Evolutionary conservation across 1,140 invertebrate species (phyloP), one percentile per base, ranked within the genome.

Genomic region (Helicoverpa zea): DNA sequence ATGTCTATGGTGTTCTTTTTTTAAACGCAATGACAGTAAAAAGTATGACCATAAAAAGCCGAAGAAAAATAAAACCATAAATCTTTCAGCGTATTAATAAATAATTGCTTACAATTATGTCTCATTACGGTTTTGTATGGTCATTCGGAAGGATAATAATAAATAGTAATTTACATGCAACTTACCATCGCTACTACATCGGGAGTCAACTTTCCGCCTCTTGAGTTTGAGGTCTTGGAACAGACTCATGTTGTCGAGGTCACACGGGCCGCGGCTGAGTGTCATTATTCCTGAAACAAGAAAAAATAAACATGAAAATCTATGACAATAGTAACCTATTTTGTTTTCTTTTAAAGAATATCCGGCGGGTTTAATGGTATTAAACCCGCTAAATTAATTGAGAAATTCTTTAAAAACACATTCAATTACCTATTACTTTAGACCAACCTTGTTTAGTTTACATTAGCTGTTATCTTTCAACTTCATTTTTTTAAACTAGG

Each of bases 141-240:
- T 72, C 11, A 72, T 13, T 72, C 47, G 49, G 47, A 52, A 72
- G 49, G 49, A 72, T 54, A 54, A 70, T 13, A 70, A 56, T 35
- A 18, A 35, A 30, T 3, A 52, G 18, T 54, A 23, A 54, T 72
- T 72, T n/a, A 49, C 49, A 72, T 72, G 68, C 68, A n/a, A 91
- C 97, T 97, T 95, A 97, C 98, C 98, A 97, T 98, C 98, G 96
- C 98, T 98, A 95, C 98, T 98, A 96, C 98, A 98, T 96, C 98
- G 97, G 95, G 98, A 98, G 96, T 99, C 98, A 94, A 99, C 98
- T 97, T 99, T 99, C 96, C 98, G 97, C 96, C 98, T 97, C 97
- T 99, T 99, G 95, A 99, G 96, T 97, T 99, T 99, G 96, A 99
- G 97, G 96, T 99, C 98, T 97, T 99, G 98, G 97, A 99, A 99